Evolutionary conservation across 2,113 vertebrate species (phyloP).

Genomic region (Corythaeola cristata): DNA sequence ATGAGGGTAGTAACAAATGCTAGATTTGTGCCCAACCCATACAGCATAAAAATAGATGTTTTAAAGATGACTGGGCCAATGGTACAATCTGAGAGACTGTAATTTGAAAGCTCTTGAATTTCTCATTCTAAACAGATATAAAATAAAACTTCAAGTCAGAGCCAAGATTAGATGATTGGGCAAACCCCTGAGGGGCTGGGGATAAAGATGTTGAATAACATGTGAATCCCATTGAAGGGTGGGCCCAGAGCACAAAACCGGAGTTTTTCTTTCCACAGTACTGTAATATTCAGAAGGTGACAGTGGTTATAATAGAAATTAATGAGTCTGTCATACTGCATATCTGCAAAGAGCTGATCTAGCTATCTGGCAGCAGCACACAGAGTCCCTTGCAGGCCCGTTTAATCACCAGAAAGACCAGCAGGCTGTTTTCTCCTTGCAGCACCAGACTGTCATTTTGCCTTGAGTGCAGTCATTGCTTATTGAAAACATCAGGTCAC

Average conservation of each 20-base stretch:
- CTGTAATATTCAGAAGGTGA: background rate
- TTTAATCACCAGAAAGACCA: background rate
- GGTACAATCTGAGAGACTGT: background rate
- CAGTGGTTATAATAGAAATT: background rate
- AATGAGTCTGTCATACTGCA: background rate
- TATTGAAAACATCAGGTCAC: slow-evolving; percentile 35
- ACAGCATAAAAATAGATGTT: background rate
- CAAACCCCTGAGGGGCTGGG: background rate
- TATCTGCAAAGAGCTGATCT: background rate
- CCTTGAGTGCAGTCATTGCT: background rate
- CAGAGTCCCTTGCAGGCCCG: background rate
- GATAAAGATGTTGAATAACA: background rate
- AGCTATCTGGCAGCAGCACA: background rate
- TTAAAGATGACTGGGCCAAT: background rate
- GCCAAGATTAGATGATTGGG: background rate
- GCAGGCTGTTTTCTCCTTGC: background rate
- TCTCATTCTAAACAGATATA: background rate
- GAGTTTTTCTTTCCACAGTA: background rate
- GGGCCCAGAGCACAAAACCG: background rate
- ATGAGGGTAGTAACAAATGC: background rate
- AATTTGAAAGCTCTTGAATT: background rate
- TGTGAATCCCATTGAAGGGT: background rate
- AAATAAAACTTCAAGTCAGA: background rate
- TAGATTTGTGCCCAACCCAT: background rate
- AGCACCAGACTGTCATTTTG: background rate